phyloP scores from a whole-genome alignment of 2,888 invertebrate genomes.

The Idaea dimidiata region DNA sequence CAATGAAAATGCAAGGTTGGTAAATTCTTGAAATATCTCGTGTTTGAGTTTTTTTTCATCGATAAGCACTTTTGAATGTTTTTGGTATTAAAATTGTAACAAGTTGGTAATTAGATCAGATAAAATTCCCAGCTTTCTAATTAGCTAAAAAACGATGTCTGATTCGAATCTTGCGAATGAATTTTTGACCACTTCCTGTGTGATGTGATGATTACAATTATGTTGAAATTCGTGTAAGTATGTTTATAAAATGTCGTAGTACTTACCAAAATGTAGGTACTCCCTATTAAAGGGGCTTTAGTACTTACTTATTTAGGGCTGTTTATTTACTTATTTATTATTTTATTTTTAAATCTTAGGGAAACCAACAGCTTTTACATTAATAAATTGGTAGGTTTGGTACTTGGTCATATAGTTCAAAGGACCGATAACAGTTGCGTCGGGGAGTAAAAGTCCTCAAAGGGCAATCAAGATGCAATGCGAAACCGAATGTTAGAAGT shows the following conservation, averaged over 20 bases:
- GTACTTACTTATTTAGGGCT: too few relatives aligned
- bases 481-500: too few relatives aligned
- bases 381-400: too few relatives aligned
- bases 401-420: too few relatives aligned
- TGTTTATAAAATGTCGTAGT: not conserved
- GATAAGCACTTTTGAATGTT: not conserved
- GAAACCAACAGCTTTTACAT: too few relatives aligned
- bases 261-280: not conserved
- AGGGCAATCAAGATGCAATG: too few relatives aligned
- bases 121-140: not conserved
- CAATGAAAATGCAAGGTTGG: too few relatives aligned
- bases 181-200: constrained; percentile 1
- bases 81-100: not conserved
- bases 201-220: not conserved
- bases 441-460: too few relatives aligned
- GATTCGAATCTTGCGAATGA: not conserved
- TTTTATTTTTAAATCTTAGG: too few relatives aligned
- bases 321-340: too few relatives aligned
- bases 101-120: not conserved
- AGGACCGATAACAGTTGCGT: too few relatives aligned
- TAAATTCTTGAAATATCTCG: not conserved
- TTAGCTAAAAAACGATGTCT: not conserved
- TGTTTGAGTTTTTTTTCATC: not conserved
- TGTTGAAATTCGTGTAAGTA: not conserved
- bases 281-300: too few relatives aligned